These are phyloP conservation scores for Hycleus phaleratus DNA, from an alignment of 1,140 invertebrate genomes.

Conservation along the genomic window DNA sequence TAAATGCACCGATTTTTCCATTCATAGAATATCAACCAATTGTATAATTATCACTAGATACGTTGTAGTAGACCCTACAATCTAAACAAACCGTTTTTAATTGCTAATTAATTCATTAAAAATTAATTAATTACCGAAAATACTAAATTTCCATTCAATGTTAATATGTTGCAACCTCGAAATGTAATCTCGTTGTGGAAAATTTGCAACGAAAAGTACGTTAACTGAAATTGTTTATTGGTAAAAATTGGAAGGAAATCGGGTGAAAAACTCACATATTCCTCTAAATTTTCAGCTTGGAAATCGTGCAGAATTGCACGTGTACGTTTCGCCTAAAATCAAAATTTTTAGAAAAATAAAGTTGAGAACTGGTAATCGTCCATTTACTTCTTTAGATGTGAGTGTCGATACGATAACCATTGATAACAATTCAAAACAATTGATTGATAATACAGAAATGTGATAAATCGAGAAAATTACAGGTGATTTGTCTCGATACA, in stretches of 20 bases:
- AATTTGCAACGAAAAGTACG: slow-evolving; percentile 3
- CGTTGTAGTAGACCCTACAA: slow-evolving; percentile 4
- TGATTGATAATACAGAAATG: neutral
- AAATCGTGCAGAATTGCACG: slow-evolving; percentile 1
- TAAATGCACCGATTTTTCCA: too few species aligned
- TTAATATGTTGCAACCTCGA: neutral
- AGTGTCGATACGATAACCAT: neutral
- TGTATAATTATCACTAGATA: slow-evolving; percentile 10
- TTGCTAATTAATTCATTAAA: neutral
- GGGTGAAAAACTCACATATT: neutral
- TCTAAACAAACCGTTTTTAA: neutral
- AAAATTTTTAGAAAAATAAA: neutral
- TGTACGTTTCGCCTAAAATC: slow-evolving; percentile 4
- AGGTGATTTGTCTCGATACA: neutral
- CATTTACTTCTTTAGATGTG: neutral
- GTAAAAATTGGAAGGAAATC: neutral
- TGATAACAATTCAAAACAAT: neutral
- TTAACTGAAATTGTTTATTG: slow-evolving; percentile 1
- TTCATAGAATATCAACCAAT: neutral
- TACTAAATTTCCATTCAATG: slow-evolving; percentile 1
- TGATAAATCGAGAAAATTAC: neutral
- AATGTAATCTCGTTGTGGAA: neutral
- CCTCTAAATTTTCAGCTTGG: neutral
- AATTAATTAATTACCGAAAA: neutral
- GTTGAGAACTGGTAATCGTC: neutral